Percentiles rank a stretch among this genome's conserved stretches.
These are phyloP conservation scores for Lycaon pictus DNA, from an alignment of 2,113 vertebrate genomes.

Conservation along the genomic window DNA sequence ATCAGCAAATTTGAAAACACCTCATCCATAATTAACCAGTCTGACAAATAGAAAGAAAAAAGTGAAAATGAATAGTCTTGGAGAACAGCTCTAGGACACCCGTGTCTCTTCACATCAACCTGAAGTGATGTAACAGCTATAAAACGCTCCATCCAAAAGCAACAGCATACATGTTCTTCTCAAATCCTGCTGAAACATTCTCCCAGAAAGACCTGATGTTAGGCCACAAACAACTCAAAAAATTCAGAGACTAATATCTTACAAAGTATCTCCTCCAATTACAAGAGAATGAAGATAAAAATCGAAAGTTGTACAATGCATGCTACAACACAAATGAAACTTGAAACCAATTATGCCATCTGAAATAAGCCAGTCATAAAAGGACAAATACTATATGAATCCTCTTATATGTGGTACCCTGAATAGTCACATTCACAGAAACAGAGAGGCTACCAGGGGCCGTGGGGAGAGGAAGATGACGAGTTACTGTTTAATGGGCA, in stretches of 20 bases:
- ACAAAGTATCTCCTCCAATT: not conserved
- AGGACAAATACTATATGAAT: not conserved
- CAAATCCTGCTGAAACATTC: not conserved
- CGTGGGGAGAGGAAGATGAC: too few species aligned
- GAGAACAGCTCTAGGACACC: not conserved
- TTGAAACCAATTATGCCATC: constrained; percentile 23
- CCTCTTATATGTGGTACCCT: not conserved
- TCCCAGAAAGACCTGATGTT: not conserved
- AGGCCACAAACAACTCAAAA: not conserved
- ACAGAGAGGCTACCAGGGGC: not conserved
- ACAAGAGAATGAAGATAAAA: not conserved
- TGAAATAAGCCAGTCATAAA: not conserved
- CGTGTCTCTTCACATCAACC: not conserved
- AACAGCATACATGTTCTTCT: not conserved
- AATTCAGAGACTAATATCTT: not conserved
- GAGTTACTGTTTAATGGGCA: not conserved
- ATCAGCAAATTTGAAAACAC: not conserved
- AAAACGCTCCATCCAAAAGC: not conserved
- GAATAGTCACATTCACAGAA: not conserved
- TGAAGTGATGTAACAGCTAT: not conserved
- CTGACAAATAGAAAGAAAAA: not conserved
- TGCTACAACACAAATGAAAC: not conserved
- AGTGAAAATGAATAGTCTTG: not conserved
- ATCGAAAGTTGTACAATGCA: not conserved
- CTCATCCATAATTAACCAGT: not conserved